Evolutionary conservation across 2,888 invertebrate species (phyloP), one percentile per base, ranked within the genome.

Genomic region (Bimastos eiseni): DNA sequence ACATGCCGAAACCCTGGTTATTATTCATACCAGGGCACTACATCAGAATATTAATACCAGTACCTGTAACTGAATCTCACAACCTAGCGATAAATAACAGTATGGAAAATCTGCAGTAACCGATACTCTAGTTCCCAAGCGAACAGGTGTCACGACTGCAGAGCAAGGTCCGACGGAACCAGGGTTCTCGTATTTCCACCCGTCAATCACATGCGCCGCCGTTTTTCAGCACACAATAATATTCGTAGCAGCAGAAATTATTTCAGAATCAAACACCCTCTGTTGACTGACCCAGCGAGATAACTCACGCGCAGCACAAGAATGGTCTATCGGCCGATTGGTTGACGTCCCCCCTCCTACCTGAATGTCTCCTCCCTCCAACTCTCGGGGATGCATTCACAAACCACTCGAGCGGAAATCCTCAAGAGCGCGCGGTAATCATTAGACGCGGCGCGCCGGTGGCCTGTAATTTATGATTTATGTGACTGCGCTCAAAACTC

Each of bases 401-500:
- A 30, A 17, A 70, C 70, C 70, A 11, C 8, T 70, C n/a, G 70
- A 70, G 70, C 70, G 70, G 70, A 70, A 70, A 70, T 70, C 70
- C 70, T 70, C 30, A 17, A 70, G 49, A 49, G 49, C 44, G 55
- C 70, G 55, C 70, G 70, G 70, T 70, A 70, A 70, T 70, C 70
- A 70, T 30, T 70, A 70, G 70, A 70, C 70, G n/a, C 70, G 70
- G 11, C 70, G 70, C 70, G 70, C n/a, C 70, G 70, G 70, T 70
- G 70, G 70, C 70, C 70, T 70, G 70, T 70, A 70, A 70, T 70
- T 70, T 70, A 70, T 70, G 70, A 70, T 70, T 70, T 70, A 70
- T 70, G 70, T 13, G n/a, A 70, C 70, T 70, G 70, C n/a, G 30
- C 70, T 70, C 70, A n/a, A 70, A 70, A n/a, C 70, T 70, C 30